Conservation (phyloP, 30 jellyfish, hydroid and myxozoan species). For the Phacellophora camtschatica region DNA sequence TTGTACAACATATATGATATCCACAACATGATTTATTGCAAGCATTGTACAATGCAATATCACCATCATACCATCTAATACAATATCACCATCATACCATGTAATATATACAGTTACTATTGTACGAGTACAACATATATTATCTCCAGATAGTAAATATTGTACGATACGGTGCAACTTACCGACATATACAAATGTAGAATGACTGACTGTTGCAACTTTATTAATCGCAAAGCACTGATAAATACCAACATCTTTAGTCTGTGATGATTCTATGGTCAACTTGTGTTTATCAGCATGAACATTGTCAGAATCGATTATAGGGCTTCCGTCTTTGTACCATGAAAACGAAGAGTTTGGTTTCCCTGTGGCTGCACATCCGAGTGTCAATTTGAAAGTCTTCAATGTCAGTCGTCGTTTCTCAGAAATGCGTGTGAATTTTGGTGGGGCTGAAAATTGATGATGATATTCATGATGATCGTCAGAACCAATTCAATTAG, state of each 20-base stretch:
- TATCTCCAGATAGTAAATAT: no score
- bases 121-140: no score
- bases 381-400: neutral
- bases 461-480: no score
- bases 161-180: no score
- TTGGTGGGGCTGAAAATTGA: slow-evolving; percentile 33
- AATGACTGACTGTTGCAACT: slow-evolving; percentile 4
- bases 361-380: slow-evolving; percentile 10
- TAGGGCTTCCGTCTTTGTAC: slow-evolving; percentile 32
- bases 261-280: neutral
- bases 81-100: no score
- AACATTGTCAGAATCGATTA: neutral
- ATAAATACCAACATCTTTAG: slow-evolving; percentile 44
- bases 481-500: no score
- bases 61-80: no score
- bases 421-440: neutral
- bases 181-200: slow-evolving; percentile 39
- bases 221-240: slow-evolving; percentile 65
- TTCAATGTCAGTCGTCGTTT: slow-evolving; percentile 7
- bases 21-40: no score
- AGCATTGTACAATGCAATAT: no score
- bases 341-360: slow-evolving; percentile 56
- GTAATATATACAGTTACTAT: no score
- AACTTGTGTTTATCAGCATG: neutral
- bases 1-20: no score